phyloP scores from a whole-genome alignment of 92 coral and sea anemone genomes.

The Epizoanthus ramosus region DNA sequence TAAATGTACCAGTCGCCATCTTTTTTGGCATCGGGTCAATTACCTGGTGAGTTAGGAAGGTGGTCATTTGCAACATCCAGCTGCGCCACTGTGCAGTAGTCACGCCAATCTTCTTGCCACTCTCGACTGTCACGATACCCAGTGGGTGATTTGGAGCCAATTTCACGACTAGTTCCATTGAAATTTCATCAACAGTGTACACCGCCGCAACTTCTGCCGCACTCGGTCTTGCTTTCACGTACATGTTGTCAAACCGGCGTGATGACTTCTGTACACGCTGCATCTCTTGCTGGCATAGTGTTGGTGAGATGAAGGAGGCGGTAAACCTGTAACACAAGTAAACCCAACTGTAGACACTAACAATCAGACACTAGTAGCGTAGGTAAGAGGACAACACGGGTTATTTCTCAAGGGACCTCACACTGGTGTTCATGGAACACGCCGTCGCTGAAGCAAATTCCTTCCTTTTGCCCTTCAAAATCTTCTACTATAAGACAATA shows the following conservation, averaged over 20 bases:
- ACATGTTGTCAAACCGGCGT: conserved; percentile 87
- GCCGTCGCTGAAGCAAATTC: too few relatives aligned
- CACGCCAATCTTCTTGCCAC: conserved; percentile 93
- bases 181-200: conserved; percentile 93
- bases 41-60: conserved; percentile 95
- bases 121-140: conserved; percentile 90
- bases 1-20: too few relatives aligned
- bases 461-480: too few relatives aligned
- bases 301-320: conserved; percentile 74
- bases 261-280: conserved; percentile 82
- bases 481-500: too few relatives aligned
- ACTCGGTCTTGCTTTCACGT: conserved; percentile 85
- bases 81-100: conserved; percentile 91
- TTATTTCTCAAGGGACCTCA: too few relatives aligned
- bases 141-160: conserved; percentile 91
- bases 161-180: conserved; percentile 97
- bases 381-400: too few relatives aligned
- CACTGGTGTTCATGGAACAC: too few relatives aligned
- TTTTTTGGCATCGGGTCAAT: neutral
- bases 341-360: too few relatives aligned
- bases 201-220: conserved; percentile 99
- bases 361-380: too few relatives aligned
- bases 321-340: conserved; percentile 69
- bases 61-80: conserved; percentile 98
- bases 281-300: conserved; percentile 90